A percentile compares a stretch with the other conserved stretches of the same genome.
Evolutionary conservation across 2,888 invertebrate species (phyloP).

Genomic region (Anthrax anthrax): DNA sequence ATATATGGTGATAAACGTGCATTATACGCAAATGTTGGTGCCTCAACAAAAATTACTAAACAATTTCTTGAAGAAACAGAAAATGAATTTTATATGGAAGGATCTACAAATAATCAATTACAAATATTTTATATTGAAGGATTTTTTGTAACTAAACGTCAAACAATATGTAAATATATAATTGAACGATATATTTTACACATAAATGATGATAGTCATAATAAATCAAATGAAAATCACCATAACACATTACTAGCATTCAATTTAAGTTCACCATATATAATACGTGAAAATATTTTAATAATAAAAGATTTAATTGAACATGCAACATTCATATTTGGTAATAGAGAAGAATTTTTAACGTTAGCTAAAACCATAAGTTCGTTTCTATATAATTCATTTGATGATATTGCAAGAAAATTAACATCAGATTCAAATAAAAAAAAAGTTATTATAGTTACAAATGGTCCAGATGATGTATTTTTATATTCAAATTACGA

Average conservation of each 20-base stretch:
- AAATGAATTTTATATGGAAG: background rate
- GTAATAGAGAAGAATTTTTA: conserved; percentile 40
- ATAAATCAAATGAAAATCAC: background rate
- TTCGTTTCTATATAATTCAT: conserved; percentile 12
- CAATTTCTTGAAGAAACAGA: conserved; percentile 22
- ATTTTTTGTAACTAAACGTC: conserved; percentile 41
- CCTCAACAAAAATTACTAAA: conserved; percentile 34
- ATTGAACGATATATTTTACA: conserved; percentile 28
- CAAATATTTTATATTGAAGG: conserved; percentile 41
- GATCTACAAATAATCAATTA: conserved; percentile 9
- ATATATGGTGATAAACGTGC: conserved; percentile 35
- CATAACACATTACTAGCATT: conserved; percentile 29
- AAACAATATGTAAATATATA: conserved; percentile 34
- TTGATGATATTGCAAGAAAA: conserved; percentile 16
- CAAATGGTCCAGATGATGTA: conserved; percentile 44
- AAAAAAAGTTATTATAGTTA: conserved; percentile 44
- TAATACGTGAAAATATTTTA: conserved; percentile 33
- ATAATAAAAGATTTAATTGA: conserved; percentile 34
- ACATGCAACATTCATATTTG: conserved; percentile 39
- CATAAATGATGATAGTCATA: no score
- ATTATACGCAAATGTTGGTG: conserved; percentile 41
- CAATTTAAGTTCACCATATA: conserved; percentile 41
- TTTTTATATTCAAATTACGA: conserved; percentile 33
- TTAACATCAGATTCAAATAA: conserved; percentile 6
- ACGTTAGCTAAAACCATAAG: conserved; percentile 29